Base-by-base conservation (phyloP, 2,888 invertebrate species). In the Trypoxylon attenuatum region DNA sequence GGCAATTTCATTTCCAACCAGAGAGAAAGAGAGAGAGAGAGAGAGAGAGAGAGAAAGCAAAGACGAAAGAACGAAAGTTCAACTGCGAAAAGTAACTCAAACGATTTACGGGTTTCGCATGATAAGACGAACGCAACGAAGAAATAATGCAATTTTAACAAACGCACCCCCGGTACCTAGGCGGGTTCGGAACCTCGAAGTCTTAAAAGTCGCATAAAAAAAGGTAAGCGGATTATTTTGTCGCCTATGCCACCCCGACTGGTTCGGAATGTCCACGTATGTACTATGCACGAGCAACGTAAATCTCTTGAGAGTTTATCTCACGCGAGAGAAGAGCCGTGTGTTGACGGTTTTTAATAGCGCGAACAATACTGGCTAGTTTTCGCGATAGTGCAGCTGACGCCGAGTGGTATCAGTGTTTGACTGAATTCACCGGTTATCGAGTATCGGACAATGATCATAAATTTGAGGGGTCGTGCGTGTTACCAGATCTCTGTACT, bases 351-450 rank as follows among this genome's bases (percentile, higher is more conserved):
- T 10, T 33, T 33, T 33, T 33, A 33, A 33, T 33, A 13, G 33
- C 13, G 13, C 4, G 13, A 4, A 4, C 13, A 33, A 13, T 13
- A 13, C 3, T 13, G 33, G 33, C 10, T 13, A 4, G 13, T 33
- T 33, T 33, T 33, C 33, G 33, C 10, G 33, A 33, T 33, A 13
- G 33, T 13, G 33, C 13, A 13, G 3, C 33, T 13, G 2, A 10
- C 33, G 33, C 13, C 33, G n/a, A 10, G 10, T 33, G 33, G 33
- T 13, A 10, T 13, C 13, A 13, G 33, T 13, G 33, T 15, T 23
- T 43, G 42, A 47, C 13, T 54, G 51, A 22, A 39, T 51, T 55
- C 47, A 33, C 39, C 62, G 46, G 50, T 52, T 55, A 42, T 43
- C 56, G 52, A 55, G 39, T 19, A n/a, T 19, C 19, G 10, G 25